Base-by-base conservation (phyloP, 1,140 invertebrate species). In the Drosophila biarmipes region DNA sequence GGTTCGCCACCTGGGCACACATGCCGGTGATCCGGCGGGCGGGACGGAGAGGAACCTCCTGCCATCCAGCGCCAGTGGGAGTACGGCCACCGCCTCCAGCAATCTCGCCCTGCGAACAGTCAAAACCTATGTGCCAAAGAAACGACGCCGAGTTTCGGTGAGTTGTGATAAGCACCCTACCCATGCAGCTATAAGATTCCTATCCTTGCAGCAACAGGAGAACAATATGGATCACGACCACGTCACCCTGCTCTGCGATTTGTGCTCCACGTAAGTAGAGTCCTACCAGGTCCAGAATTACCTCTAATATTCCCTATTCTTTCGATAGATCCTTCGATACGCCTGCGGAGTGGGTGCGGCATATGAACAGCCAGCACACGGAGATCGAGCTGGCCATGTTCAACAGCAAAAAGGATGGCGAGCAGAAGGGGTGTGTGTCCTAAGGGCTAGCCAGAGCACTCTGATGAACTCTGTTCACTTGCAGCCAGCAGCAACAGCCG, bases 321-420 rank as follows among this genome's bases (percentile, higher is more conserved):
- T 43, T 57, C n/a, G n/a, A 24, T 31, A 92, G 91, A 42, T 86
- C 85, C 84, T 97, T 96, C 92, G 94, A 95, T 24, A 96, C 96
- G 55, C 96, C 96, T 0, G 96, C 94, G 53, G 96, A 96, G 92
- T 97, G 96, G 96, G 96, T 97, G 12, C 94, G 96, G 37, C 96
- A 97, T 73, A 96, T 97, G 91, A 96, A 97, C 90, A 95, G 94
- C 67, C 95, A 95, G 55, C 96, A 97, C 91, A 97, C 96, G 0
- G 96, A 97, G 86, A 95, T 96, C 91, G 96, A 97, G 93, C 92
- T 97, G 91, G 96, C 96, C 77, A 92, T 96, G 80, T 96, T 95
- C 92, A 97, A 96, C 92, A 96, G 95, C 92, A 91, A 91, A 72
- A 91, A 90, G 73, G 89, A 91, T 55, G 82, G 68, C 46, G 89